Conservation (phyloP, 1,140 invertebrate species). For the Heliothis virescens region DNA sequence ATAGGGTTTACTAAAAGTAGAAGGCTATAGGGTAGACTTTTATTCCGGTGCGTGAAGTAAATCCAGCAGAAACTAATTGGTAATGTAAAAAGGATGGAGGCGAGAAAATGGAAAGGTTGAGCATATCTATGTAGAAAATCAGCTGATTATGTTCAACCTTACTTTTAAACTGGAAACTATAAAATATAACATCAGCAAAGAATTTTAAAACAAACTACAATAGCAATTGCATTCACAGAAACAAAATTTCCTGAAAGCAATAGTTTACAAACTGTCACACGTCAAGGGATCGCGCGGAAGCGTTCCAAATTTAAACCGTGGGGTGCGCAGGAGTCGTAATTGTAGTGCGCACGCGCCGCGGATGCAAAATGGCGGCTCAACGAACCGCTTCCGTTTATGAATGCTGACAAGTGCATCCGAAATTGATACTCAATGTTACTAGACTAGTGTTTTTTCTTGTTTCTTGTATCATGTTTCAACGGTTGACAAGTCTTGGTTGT, state of each 20-base stretch:
- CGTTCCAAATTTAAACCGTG: constrained; percentile 60
- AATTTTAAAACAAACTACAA: neutral
- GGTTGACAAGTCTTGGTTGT: neutral
- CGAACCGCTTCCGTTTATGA: constrained; percentile 60
- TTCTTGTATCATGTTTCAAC: neutral
- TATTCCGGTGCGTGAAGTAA: too few species aligned
- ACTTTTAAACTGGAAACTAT: too few species aligned
- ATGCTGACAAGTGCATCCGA: constrained; percentile 66
- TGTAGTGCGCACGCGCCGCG: constrained; percentile 61
- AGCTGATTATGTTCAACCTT: too few species aligned
- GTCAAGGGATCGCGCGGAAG: constrained; percentile 57
- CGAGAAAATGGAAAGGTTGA: too few species aligned
- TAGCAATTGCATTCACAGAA: constrained; percentile 42
- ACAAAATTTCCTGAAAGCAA: constrained; percentile 31
- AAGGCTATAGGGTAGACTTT: too few species aligned
- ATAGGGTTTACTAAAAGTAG: too few species aligned
- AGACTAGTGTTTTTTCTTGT: neutral
- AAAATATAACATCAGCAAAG: neutral
- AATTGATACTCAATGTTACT: constrained; percentile 55
- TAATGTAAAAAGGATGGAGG: too few species aligned
- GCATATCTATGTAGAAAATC: too few species aligned
- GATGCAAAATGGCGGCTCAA: constrained; percentile 66
- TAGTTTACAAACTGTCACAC: constrained; percentile 50
- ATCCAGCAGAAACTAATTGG: too few species aligned
- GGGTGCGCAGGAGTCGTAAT: constrained; percentile 54